Evolutionary conservation across 2,113 vertebrate species (phyloP).

Genomic region (Amphilophus citrinellus): DNA sequence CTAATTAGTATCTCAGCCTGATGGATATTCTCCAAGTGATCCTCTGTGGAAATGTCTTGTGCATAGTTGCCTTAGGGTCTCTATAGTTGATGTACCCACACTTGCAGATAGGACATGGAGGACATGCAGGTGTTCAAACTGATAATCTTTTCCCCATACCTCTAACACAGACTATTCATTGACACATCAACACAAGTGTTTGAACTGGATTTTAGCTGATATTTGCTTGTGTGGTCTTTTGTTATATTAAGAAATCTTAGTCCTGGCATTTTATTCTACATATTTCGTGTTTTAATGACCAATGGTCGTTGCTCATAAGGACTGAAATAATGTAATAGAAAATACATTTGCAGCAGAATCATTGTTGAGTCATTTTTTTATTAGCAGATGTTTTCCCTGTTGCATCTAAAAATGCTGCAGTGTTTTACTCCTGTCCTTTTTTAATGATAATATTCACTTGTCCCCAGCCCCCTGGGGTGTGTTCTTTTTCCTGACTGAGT

Average conservation of each 20-base stretch:
- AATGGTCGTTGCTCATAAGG: neutral
- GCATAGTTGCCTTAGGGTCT: conserved; percentile 77
- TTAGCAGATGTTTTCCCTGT: neutral
- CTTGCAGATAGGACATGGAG: conserved; percentile 76
- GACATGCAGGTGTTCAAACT: conserved; percentile 72
- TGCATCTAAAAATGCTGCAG: neutral
- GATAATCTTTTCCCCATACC: conserved; percentile 67
- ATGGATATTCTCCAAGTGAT: conserved; percentile 78
- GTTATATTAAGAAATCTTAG: conserved; percentile 26
- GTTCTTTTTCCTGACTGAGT: neutral
- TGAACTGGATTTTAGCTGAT: conserved; percentile 30
- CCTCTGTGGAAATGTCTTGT: conserved; percentile 77
- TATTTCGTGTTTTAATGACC: neutral
- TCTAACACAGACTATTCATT: conserved; percentile 75
- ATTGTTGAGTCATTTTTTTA: neutral
- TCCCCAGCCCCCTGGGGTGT: neutral
- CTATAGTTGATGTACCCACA: conserved; percentile 69
- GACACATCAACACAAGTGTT: conserved; percentile 60
- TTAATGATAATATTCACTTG: neutral
- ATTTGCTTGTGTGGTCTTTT: conserved; percentile 33
- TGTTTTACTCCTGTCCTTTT: neutral
- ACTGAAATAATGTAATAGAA: neutral
- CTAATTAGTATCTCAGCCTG: conserved; percentile 78
- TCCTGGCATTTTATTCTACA: neutral
- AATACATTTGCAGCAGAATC: conserved; percentile 12